Base-by-base conservation (phyloP, 2,113 vertebrate genomes). In the Urocitellus parryii region DNA sequence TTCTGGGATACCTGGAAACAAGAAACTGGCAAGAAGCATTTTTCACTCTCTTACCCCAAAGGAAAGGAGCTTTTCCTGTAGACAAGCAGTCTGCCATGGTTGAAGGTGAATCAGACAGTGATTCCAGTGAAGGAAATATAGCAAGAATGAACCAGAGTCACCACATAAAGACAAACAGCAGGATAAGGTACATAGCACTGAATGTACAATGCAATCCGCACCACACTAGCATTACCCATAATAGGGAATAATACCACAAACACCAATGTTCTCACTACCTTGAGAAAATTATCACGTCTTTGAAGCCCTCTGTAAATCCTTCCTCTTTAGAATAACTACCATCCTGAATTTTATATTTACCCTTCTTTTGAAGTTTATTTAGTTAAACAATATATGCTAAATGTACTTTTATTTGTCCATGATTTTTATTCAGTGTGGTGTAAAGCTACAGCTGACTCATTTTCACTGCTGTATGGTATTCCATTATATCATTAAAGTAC, bases 1-100 rank as follows among this genome's bases (percentile, higher is more conserved):
- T 99, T 94, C 98, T 99, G 95, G 99, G 99, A 0, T 99, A 99
- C 79, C 97, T 99, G 98, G 99, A 99, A 96, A 99, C 99, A 96
- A 98, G 97, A 96, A 98, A 99, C 98, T 99, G 99, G 99, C 98
- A 99, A 96, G 99, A 99, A 78, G 99, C 99, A 27, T 99, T 99
- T 98, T 99, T 99, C 92, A 99, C 98, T 22, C 98, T 99, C n/a
- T 98, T 99, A 95, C 99, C 99, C 42, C 99, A 99, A 42, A 98
- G 99, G 92, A 99, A 99, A 97, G 99, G 99, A 84, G 99, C 99
- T 2, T 96, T 99, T 39, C 98, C 99, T 42, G 88, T 99, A 72
- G 98, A 96, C 68, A 95, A 96, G 74, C 96, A 97, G 77, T 82
- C 82, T 6, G 34, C 67, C 45, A 65, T 83, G 61, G 88, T 58